A percentile compares a stretch with the other conserved stretches of the same genome.
Evolutionary conservation across 2,113 vertebrate species (phyloP).

Genomic region (Microcebus griseorufus): DNA sequence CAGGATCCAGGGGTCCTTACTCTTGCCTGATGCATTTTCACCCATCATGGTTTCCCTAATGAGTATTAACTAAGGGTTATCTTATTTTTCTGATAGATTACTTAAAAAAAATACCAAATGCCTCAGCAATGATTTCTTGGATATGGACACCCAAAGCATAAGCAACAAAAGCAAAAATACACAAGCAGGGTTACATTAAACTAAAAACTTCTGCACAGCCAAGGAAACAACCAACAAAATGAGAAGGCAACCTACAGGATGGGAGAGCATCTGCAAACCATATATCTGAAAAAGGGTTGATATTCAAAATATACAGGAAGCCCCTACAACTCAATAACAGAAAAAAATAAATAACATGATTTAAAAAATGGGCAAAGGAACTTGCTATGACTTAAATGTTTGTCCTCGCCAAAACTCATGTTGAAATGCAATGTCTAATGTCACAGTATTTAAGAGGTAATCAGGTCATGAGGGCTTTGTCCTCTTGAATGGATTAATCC

Average conservation of each 20-base stretch:
- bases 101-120: conserved; percentile 48
- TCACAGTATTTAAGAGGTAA: neutral
- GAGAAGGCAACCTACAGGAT: neutral
- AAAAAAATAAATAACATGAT: neutral
- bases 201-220: neutral
- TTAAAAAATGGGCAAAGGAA: neutral
- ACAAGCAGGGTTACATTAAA: neutral
- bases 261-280: neutral
- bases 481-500: too few species aligned
- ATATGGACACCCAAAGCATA: neutral
- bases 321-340: neutral
- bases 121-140: neutral
- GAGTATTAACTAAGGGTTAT: neutral
- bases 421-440: neutral
- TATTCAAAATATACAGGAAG: neutral
- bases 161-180: neutral
- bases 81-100: neutral
- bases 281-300: neutral
- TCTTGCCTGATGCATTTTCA: neutral
- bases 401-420: neutral
- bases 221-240: neutral
- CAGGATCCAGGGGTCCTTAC: neutral
- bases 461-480: too few species aligned
- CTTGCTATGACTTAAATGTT: neutral
- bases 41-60: neutral